A percentile compares a stretch with the other conserved stretches of the same genome.
Conservation (phyloP, 1,140 invertebrate genomes). For the Aphelinus atriplicis region DNA sequence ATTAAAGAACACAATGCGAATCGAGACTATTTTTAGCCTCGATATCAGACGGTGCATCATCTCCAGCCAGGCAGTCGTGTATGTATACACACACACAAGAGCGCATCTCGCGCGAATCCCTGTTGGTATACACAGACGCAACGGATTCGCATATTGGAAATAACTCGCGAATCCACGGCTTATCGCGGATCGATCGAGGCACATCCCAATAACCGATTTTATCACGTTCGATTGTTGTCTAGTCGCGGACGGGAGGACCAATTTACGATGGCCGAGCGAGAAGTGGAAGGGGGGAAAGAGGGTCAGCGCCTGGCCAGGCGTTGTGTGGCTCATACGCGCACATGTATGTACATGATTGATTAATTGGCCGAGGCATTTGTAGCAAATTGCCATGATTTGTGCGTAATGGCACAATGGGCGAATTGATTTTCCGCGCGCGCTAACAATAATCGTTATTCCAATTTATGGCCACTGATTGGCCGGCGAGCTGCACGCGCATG, state of each 20-base stretch:
- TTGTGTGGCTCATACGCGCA: too few relatives aligned
- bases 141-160: background rate
- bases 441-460: constrained; percentile 20
- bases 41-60: too few relatives aligned
- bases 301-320: too few relatives aligned
- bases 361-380: constrained; percentile 9
- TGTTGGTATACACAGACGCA: background rate
- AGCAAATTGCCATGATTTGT: constrained; percentile 9
- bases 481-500: too few relatives aligned
- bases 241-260: too few relatives aligned
- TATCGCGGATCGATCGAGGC: background rate
- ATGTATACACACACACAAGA: too few relatives aligned
- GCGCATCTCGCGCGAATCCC: background rate
- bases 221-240: background rate
- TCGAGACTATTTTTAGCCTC: too few relatives aligned
- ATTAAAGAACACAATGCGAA: too few relatives aligned
- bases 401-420: background rate
- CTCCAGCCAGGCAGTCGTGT: too few relatives aligned
- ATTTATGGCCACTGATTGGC: constrained; percentile 10
- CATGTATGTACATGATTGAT: background rate
- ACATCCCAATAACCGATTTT: constrained; percentile 1
- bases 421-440: background rate
- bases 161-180: background rate
- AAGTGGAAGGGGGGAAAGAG: too few relatives aligned
- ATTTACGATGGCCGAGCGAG: background rate